Conservation (phyloP, 2,113 vertebrate species). For the Ellobius talpinus region DNA sequence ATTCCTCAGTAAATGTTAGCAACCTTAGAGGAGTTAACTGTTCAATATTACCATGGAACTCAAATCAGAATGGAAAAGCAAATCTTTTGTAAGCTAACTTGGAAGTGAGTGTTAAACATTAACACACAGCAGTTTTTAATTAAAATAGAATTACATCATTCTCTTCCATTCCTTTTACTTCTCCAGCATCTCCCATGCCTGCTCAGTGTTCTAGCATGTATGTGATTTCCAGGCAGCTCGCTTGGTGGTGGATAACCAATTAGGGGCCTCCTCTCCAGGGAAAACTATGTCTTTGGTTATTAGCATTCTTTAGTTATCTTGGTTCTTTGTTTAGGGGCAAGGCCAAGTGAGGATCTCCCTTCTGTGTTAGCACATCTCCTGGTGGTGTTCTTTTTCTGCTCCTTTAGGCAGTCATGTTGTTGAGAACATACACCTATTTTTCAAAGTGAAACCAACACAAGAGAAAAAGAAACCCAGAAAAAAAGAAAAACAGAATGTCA, state of each 20-base stretch:
- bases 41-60: constrained; percentile 30
- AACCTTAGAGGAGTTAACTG: constrained; percentile 8
- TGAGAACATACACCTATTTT: not conserved
- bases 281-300: not conserved
- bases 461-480: not conserved
- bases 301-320: not conserved
- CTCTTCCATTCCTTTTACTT: not conserved
- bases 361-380: not conserved
- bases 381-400: not conserved
- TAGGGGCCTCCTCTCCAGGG: not conserved
- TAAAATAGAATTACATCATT: not conserved
- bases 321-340: not conserved
- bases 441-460: constrained; percentile 43
- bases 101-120: constrained; percentile 27
- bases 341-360: not conserved
- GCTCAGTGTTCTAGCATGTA: not conserved
- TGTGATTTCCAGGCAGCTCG: not conserved
- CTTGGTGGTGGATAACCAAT: not conserved
- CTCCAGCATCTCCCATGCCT: not conserved
- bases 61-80: not conserved
- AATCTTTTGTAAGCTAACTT: constrained; percentile 43
- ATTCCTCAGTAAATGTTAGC: not conserved
- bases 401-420: not conserved
- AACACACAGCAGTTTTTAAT: not conserved
- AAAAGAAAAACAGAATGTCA: not conserved